Evolutionary conservation across 2,113 vertebrate species (phyloP), one percentile per base, ranked within the genome.

Genomic region (Beaufortia kweichowensis): DNA sequence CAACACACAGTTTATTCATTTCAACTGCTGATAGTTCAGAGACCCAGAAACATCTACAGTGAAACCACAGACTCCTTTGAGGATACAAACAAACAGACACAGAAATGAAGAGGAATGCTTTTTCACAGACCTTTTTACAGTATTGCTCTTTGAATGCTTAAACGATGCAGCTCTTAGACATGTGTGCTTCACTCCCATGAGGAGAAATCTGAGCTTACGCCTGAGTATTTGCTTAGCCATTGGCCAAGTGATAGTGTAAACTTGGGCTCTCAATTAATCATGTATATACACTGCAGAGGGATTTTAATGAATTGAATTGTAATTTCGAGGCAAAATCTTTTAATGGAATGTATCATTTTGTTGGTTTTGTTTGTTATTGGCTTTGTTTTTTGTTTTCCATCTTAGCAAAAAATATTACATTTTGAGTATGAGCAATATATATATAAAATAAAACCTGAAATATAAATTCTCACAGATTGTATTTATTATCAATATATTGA

Each of bases 161-260:
- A 84, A 80, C 67, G 70, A 39, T 60, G 15, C 59, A 56, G 41
- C 53, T 79, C 72, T 71, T 64, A 66, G 65, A 60, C 73, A 74
- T 35, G 35, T 41, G 63, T 50, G 24, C 57, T 41, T 57, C 28
- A 21, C 11, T 81, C 80, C 79, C 68, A 10, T 62, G 68, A 64
- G 79, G 63, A 53, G 69, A 68, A 87, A 90, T 56, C 85, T 86
- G 78, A 91, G 67, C 74, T 39, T 39, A 59, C 50, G 8, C 33
- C 23, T 15, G 41, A 46, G 21, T 50, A 76, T 65, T 76, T 39
- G 19, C 55, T 72, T 60, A 35, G 72, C 23, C 29, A n/a, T 15
- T 28, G 56, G 57, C 19, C 57, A 61, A 61, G 26, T 31, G 0
- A 74, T 29, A 48, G 24, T 26, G 23, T 9, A 60, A 15, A 60